Evolutionary conservation across 92 coral and sea anemone species (phyloP), one percentile per base, ranked within the genome.

Genomic region (Porites cylindrica): DNA sequence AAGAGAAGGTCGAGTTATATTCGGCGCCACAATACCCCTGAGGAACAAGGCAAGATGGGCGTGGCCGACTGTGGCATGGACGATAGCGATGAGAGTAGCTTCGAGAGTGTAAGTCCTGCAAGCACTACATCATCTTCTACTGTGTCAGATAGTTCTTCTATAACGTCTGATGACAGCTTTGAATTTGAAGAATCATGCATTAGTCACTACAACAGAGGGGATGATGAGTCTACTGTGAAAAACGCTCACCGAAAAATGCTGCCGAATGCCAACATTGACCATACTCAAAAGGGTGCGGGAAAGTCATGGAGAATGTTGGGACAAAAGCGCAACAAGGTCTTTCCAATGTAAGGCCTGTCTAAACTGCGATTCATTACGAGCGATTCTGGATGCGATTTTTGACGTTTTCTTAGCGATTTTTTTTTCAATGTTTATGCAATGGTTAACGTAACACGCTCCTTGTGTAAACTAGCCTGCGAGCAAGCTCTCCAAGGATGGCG

Each of bases 51-150:
- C 10, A 10, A 18, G 19, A 9, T 4, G 78, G 12, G 78, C 16
- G 65, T 20, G 43, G 18, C 26, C 78, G 24, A 75, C 64, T 8
- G 62, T 53, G 20, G 29, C 47, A 29, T 8, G 8, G 43, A 52
- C 9, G 26, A 23, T 8, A 75, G 78, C 17, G 60, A 56, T 20
- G 78, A 75, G 6, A 59, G 64, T 4, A 75, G 78, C 23, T 53
- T 63, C 54, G 51, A 63, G 6, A 75, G 63, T 43, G 16, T 54
- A 1, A 19, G 58, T n/a, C 78, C 78, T 75, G 78, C 18, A 1
- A 75, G 78, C 21, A 75, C 78, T 11, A n/a, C 43, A 17, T 75
- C 78, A 38, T 75, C 78, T 21, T 75, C 63, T 75, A 8, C 47
- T 9, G 24, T 51, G 7, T 20, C 64, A 16, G 23, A 10, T 3